Evolutionary conservation across 2,797 vertebrate genomes (phyloP), one percentile per base, ranked within the genome.

Genomic region (Typhlichthys subterraneus): DNA sequence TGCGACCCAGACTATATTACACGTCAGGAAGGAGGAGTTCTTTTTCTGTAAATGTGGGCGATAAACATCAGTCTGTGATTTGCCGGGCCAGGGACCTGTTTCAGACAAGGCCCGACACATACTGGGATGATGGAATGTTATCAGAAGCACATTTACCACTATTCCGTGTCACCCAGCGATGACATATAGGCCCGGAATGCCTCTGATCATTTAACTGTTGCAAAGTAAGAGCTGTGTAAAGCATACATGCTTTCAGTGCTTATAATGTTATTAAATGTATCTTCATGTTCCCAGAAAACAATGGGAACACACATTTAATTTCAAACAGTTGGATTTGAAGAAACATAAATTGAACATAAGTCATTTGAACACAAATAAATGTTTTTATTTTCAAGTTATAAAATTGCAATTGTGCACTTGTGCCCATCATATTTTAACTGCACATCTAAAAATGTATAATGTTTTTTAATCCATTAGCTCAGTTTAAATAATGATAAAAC

Each of bases 81-180:
- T 71, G 55, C 57, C 73, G 74, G 72, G 77, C 58, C 65, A 67
- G 74, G 54, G 73, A 82, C 49, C 48, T 56, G 23, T 80, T 81
- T 76, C 78, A 87, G 88, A 85, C 90, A 88, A 85, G 90, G 89
- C 87, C 84, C 81, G 88, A 76, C 89, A 89, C 85, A 90, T 89
- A 87, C 88, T 84, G 87, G 75, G 45, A 72, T 70, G 79, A 82
- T 74, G 88, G 88, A 90, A 91, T 90, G 78, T 93, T 88, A 93
- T 93, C 91, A 87, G 74, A 78, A 66, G 74, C 87, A 87, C 86
- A 90, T 90, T 92, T 88, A 88, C 85, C 77, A 77, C 82, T 75
- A 84, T 83, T 88, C 89, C 86, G 87, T 72, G 76, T 89, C 83
- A 83, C 80, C 67, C 78, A 72, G 67, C 56, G 88, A 89, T 88